Evolutionary conservation across 2,797 vertebrate species (phyloP).

Genomic region (Benthosema pterotum): DNA sequence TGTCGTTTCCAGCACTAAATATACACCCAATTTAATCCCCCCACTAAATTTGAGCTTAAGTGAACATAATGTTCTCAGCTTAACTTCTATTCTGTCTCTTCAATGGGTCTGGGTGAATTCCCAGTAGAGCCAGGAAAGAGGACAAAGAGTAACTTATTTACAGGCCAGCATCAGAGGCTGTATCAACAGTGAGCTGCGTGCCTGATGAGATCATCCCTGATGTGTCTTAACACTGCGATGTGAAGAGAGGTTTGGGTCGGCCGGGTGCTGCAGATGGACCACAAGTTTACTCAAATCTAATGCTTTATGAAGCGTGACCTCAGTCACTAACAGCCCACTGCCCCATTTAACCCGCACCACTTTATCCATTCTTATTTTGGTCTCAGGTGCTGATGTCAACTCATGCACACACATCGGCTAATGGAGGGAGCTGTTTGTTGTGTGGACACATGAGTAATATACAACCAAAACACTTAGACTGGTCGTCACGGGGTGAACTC

Average conservation of each 20-base stretch:
- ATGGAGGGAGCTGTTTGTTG: slow-evolving; percentile 35
- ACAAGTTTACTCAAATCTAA: slow-evolving; percentile 49
- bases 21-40: background rate
- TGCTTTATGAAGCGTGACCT: slow-evolving; percentile 51
- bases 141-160: slow-evolving; percentile 43
- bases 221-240: slow-evolving; percentile 39
- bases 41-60: background rate
- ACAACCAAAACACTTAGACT: slow-evolving; percentile 1
- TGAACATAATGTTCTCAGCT: background rate
- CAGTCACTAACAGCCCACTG: slow-evolving; percentile 28
- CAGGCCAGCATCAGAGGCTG: slow-evolving; percentile 45
- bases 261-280: slow-evolving; percentile 60
- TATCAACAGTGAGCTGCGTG: slow-evolving; percentile 50
- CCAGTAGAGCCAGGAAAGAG: slow-evolving; percentile 33
- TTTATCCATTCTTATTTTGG: slow-evolving; percentile 12
- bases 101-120: slow-evolving; percentile 17
- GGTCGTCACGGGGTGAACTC: slow-evolving; percentile 19
- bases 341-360: slow-evolving; percentile 52
- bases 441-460: slow-evolving; percentile 8
- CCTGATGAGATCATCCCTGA: slow-evolving; percentile 63
- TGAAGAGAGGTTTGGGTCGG: slow-evolving; percentile 56
- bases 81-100: slow-evolving; percentile 23
- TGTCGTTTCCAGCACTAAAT: slow-evolving; percentile 6
- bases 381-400: slow-evolving; percentile 22
- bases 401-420: slow-evolving; percentile 48